Evolutionary conservation across 2,888 invertebrate species (phyloP), one percentile per base, ranked within the genome.

Genomic region (Acronicta psi): DNA sequence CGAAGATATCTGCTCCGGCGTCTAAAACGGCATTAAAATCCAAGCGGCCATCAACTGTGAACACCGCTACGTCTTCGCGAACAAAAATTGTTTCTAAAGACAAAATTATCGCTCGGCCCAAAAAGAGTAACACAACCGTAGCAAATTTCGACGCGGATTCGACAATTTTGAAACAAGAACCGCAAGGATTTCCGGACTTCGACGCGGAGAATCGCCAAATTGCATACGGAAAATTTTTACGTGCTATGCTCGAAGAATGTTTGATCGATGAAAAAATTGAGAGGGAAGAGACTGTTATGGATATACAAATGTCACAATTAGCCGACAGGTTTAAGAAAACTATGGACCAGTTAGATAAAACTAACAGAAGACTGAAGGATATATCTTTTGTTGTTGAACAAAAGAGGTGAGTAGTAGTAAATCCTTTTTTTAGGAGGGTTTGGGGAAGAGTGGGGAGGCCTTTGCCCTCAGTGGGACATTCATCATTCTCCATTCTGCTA

Each of bases 331-430:
- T 95, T 42, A 87, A 91, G 64, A 86, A 92, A 55, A 93, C 93
- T 0, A 85, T 90, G 60, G 84, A 90, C 17, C 84, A 93, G 50
- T 74, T 94, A 5, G 91, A 94, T 45, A 91, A 91, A 74, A 94
- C 95, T 0, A 93, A 89, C 66, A 80, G 85, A 34, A 80, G 93
- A 14, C 59, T 95, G 43, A 94, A 93, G 59, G 92, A 94, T 56
- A 91, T 95, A 36, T 89, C 87, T 1, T 94, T 94, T 84, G 84
- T 90, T 40, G 88, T 87, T 0, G 94, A 95, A 71, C 92, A 93
- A 59, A 88, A 93, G 54, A 86, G 93, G 94, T 92, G 46, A 54
- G 84, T 80, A 31, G 0, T 10, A n/a, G n/a, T n/a, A n/a, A n/a
- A n/a, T n/a, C n/a, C n/a, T n/a, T n/a, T n/a, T n/a, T n/a, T n/a